phyloP scores from a whole-genome alignment of 1,140 invertebrate genomes.

The Trichonephila clavipes region DNA sequence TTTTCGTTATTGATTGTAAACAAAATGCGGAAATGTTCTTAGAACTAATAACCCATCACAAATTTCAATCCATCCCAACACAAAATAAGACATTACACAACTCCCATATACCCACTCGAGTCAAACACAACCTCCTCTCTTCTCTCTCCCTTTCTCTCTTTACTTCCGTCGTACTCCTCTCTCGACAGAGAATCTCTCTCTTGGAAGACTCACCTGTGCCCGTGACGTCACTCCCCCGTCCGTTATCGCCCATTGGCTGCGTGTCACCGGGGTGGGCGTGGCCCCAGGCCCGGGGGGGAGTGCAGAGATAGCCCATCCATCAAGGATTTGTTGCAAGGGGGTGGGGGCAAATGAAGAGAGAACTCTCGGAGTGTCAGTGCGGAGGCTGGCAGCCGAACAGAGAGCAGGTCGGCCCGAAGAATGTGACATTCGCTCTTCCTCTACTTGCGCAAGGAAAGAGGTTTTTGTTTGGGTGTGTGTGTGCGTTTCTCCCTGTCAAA shows the following conservation, averaged over 20 bases:
- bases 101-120: not conserved
- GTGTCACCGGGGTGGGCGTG: conserved; percentile 71
- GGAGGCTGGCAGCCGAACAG: conserved; percentile 33
- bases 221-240: conserved; percentile 44
- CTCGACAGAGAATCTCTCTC: not conserved
- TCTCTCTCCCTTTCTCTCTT: not conserved
- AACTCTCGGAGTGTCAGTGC: conserved; percentile 61
- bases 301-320: conserved; percentile 67
- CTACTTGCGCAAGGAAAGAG: too few species aligned
- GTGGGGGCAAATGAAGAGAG: conserved; percentile 62
- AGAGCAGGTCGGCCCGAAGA: not conserved
- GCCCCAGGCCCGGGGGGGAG: not conserved
- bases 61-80: not conserved
- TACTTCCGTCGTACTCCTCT: not conserved
- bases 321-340: conserved; percentile 53
- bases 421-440: not conserved
- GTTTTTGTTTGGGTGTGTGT: too few species aligned
- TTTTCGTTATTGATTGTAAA: too few species aligned
- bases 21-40: not conserved
- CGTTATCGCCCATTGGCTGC: conserved; percentile 66
- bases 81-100: not conserved
- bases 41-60: not conserved
- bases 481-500: not conserved
- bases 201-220: conserved; percentile 44
- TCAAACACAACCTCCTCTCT: not conserved